These are phyloP conservation scores for Noctuana brunneofusca DNA, from an alignment of 2,888 invertebrate species.

Conservation along the genomic window DNA sequence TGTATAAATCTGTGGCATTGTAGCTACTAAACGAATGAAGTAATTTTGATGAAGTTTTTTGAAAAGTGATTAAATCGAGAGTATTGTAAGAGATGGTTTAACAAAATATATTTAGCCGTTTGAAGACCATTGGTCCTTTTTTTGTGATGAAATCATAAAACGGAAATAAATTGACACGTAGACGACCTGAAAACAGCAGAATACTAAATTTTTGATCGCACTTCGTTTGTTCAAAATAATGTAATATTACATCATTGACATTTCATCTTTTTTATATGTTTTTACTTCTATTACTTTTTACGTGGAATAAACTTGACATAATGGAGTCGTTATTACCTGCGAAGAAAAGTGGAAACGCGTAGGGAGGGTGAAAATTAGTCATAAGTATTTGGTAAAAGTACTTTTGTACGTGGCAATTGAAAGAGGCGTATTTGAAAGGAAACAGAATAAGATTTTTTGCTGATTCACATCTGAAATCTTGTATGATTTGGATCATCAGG, in stretches of 20 bases:
- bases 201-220: too few relatives aligned
- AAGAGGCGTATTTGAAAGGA: background rate
- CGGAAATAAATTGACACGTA: too few relatives aligned
- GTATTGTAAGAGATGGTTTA: too few relatives aligned
- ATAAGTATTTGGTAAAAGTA: slow-evolving; percentile 2
- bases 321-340: background rate
- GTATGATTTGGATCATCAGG: background rate
- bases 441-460: background rate
- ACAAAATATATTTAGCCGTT: too few relatives aligned
- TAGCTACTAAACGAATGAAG: too few relatives aligned
- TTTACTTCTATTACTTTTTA: background rate
- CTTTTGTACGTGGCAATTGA: slow-evolving; percentile 2
- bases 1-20: too few relatives aligned
- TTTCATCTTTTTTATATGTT: background rate
- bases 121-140: too few relatives aligned
- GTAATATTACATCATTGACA: background rate
- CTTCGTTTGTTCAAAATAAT: too few relatives aligned
- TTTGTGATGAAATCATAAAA: too few relatives aligned
- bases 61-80: too few relatives aligned
- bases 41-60: too few relatives aligned
- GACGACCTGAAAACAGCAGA: too few relatives aligned
- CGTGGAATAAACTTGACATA: background rate
- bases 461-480: background rate
- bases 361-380: slow-evolving; percentile 11
- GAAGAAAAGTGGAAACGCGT: slow-evolving; percentile 4